Evolutionary conservation across 2,888 invertebrate genomes (phyloP).

Genomic region (Nomada lathburiana): DNA sequence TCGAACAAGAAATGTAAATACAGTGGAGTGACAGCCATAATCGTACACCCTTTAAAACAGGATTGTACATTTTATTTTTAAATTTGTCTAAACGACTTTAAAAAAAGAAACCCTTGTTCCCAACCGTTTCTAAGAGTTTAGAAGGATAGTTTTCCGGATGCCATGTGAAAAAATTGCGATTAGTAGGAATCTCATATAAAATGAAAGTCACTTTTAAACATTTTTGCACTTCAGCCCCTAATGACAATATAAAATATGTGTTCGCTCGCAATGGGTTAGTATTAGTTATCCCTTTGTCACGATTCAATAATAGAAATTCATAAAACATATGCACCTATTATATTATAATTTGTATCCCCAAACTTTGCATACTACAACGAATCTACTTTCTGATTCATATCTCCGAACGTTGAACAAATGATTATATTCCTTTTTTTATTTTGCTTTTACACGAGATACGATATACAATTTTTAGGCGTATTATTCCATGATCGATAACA

Average conservation of each 20-base stretch:
- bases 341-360: constrained; percentile 14
- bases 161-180: no score
- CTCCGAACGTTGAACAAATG: background rate
- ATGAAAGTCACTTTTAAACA: no score
- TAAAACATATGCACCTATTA: constrained; percentile 10
- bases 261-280: constrained; percentile 21
- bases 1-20: constrained; percentile 55
- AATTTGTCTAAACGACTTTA: no score
- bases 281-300: constrained; percentile 15
- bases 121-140: no score
- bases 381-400: background rate
- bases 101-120: no score
- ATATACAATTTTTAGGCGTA: constrained; percentile 1
- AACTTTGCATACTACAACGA: background rate
- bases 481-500: background rate
- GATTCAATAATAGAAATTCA: constrained; percentile 37
- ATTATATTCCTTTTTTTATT: background rate
- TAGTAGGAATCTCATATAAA: no score
- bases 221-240: no score
- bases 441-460: background rate
- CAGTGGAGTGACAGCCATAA: constrained; percentile 57
- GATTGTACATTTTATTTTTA: no score
- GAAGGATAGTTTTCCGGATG: no score
- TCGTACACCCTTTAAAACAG: no score
- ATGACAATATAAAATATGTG: background rate